phyloP scores from a whole-genome alignment of 2,797 vertebrate species.

The Cacajao melanocephalus region DNA sequence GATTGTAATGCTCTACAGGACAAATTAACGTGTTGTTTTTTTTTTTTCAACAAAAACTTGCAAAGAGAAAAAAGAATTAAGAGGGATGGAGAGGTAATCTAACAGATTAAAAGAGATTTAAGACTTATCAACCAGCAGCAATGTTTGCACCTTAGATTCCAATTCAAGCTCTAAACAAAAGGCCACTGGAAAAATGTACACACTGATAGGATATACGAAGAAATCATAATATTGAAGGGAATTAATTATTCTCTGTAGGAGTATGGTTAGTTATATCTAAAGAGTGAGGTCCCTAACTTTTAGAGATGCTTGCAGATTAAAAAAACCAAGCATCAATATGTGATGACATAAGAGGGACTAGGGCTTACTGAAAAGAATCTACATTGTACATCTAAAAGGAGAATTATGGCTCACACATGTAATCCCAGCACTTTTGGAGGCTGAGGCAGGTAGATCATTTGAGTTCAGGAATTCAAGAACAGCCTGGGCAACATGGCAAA shows the following conservation, averaged over 20 bases:
- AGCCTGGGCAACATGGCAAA: neutral
- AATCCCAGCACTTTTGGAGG: neutral
- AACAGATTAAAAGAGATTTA: neutral
- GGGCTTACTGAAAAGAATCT: neutral
- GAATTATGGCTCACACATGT: neutral
- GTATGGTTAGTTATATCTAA: neutral
- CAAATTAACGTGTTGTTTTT: neutral
- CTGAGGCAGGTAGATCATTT: neutral
- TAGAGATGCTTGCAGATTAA: neutral
- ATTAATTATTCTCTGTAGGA: neutral
- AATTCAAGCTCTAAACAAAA: neutral
- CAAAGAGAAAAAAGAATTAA: neutral
- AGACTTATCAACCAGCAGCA: neutral
- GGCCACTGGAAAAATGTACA: neutral
- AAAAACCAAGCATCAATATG: neutral
- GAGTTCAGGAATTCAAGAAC: neutral
- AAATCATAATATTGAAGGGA: neutral
- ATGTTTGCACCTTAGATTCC: neutral
- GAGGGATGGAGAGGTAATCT: neutral
- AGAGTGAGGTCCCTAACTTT: neutral
- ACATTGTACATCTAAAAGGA: neutral
- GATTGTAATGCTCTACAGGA: neutral
- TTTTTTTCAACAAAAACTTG: neutral
- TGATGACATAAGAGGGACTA: neutral
- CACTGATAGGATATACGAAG: neutral